Conservation (phyloP, 2,797 vertebrate genomes). For the Eospalax fontanierii region DNA sequence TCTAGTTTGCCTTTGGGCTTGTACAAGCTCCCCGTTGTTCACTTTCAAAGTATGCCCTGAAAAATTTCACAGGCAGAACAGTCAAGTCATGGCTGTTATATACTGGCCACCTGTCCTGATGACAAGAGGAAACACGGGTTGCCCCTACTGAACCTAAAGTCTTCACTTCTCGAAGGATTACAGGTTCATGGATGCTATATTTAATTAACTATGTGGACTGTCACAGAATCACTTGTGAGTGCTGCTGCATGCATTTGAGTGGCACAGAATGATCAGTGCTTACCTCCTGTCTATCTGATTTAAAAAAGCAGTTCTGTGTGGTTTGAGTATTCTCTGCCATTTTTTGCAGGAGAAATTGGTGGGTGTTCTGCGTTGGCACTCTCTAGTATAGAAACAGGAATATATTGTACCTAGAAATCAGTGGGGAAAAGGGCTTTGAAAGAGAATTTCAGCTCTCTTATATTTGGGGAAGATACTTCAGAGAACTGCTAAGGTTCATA, state of each 20-base stretch:
- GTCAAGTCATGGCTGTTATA: slow-evolving; percentile 47
- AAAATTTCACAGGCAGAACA: slow-evolving; percentile 71
- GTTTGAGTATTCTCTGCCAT: slow-evolving; percentile 4
- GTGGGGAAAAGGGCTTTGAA: neutral
- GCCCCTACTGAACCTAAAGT: slow-evolving; percentile 77
- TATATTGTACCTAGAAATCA: slow-evolving; percentile 75
- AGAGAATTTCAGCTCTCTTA: slow-evolving; percentile 76
- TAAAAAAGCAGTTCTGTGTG: slow-evolving; percentile 56
- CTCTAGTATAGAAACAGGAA: slow-evolving; percentile 74
- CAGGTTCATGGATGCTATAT: slow-evolving; percentile 81
- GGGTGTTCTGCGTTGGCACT: slow-evolving; percentile 67
- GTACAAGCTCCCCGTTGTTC: neutral
- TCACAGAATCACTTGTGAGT: slow-evolving; percentile 66
- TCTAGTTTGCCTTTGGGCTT: neutral
- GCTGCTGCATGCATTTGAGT: slow-evolving; percentile 63
- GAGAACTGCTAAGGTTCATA: slow-evolving; percentile 75
- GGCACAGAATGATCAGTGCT: slow-evolving; percentile 44
- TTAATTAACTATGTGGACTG: slow-evolving; percentile 78
- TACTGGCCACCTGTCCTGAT: slow-evolving; percentile 82
- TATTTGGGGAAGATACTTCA: slow-evolving; percentile 76
- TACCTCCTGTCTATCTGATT: slow-evolving; percentile 37
- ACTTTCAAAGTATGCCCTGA: slow-evolving; percentile 19
- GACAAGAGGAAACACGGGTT: slow-evolving; percentile 87
- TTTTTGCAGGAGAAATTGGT: slow-evolving; percentile 68
- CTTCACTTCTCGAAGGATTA: slow-evolving; percentile 77